Evolutionary conservation across 1,140 invertebrate genomes (phyloP), one percentile per base, ranked within the genome.

Genomic region (Halotydeus destructor): DNA sequence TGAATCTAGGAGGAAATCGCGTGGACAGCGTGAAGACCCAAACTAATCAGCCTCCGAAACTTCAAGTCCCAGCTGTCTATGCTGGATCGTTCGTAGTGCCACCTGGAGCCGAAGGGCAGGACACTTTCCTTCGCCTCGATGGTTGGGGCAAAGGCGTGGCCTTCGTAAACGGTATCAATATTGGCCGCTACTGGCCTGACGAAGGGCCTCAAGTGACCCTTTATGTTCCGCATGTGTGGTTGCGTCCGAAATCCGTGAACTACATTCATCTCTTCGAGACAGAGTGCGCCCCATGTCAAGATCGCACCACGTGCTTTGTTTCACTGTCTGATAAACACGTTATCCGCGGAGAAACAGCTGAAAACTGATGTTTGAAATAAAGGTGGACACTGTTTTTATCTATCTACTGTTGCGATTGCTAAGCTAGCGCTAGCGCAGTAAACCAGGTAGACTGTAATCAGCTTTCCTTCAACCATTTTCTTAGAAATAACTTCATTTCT

Each of bases 121-220:
- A 40, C 31, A 47, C 45, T 11, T 47, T 41, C 26, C 9, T 46
- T n/a, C 19, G 33, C 8, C 21, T 27, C 11, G 19, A 35, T 9
- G 45, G 45, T 4, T 47, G 43, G 43, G n/a, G 27, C 5, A 48
- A 48, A 21, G 72, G 72, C 5, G 56, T 71, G 37, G 67, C 71
- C n/a, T 64, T 73, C 43, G 49, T 75, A 1, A 75, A 75, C 57
- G 70, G 69, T 4, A 69, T 71, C 49, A 69, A 73, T 50, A 51
- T 75, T 34, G 71, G 70, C 9, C 53, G 72, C 36, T 73, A 72
- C 53, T 69, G 62, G 60, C 47, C 47, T 5, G 43, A 47, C 6
- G 49, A 62, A 8, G 72, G 72, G 1, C 72, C 73, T 0, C 64
- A 68, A 50, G 53, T 60, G 45, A 65, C 66, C 3, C 54, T 71